phyloP scores from a whole-genome alignment of 2,113 vertebrate genomes.

The Erythrocebus patas region DNA sequence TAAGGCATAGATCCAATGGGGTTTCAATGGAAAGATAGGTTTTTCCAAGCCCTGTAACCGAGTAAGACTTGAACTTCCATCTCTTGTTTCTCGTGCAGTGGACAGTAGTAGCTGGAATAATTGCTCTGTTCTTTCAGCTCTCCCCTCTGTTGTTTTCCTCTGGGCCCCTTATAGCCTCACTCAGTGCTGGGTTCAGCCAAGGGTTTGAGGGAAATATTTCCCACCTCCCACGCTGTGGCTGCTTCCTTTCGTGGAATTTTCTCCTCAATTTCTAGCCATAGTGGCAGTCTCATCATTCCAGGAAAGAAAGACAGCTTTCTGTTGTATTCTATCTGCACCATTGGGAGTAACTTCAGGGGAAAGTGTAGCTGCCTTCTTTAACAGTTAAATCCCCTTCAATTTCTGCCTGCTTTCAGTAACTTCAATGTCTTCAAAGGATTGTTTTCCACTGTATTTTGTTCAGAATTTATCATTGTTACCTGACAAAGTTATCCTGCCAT shows the following conservation, averaged over 20 bases:
- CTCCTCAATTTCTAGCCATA: neutral
- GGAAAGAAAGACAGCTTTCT: neutral
- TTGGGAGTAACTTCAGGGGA: neutral
- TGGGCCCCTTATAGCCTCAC: neutral
- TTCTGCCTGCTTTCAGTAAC: neutral
- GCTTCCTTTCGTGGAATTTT: neutral
- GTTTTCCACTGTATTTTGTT: neutral
- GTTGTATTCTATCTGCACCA: neutral
- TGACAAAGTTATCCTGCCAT: neutral
- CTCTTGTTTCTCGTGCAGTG: neutral
- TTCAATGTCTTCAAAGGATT: neutral
- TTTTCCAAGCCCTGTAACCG: neutral
- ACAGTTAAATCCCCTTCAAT: neutral
- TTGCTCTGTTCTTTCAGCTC: neutral
- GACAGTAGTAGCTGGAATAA: neutral
- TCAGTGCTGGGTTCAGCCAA: neutral
- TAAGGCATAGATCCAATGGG: neutral
- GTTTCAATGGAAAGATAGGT: neutral
- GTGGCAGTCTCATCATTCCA: neutral
- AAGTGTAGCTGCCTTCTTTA: neutral
- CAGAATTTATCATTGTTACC: neutral
- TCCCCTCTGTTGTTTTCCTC: neutral
- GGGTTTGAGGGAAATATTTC: neutral
- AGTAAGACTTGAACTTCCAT: neutral
- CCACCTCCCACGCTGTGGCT: accelerated